Base-by-base conservation (phyloP, 1,140 invertebrate genomes). In the Megalopta genalis region DNA sequence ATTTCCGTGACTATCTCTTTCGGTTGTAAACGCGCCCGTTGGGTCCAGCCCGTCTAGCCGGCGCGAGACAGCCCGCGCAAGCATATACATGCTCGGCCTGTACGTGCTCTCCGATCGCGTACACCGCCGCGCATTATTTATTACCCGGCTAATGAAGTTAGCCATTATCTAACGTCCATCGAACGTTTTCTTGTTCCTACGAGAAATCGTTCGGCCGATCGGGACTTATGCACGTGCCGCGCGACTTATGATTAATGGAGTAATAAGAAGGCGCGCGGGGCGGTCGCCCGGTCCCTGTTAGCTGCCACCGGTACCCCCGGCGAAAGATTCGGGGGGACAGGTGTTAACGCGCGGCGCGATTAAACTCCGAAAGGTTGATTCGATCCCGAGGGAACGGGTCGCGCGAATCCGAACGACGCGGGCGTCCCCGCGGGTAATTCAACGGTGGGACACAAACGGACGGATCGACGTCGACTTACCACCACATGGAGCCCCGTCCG, bases 401-500 rank as follows among this genome's bases (percentile, higher is more conserved):
- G 14, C 32, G 42, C 0, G 42, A 14, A 12, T 46, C 42, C n/a
- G n/a, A n/a, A n/a, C n/a, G 10, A 46, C 42, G 42, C 12, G 59
- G 25, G 23, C 14, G 59, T 16, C 8, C 25, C 9, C n/a, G n/a
- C n/a, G 3, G 2, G 25, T 3, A 2, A 16, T 16, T 21, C 16
- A 21, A 16, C 60, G 39, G 18, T n/a, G 14, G 25, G 42, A 39
- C 37, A 16, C 42, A 57, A 76, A 12, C 25, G 60, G 16, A 65
- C 1, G 14, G 18, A 23, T 0, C n/a, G 37, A 14, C 2, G 32
- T 5, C 8, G 79, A 90, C 94, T 83, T 89, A 94, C 94, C 94
- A 94, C 94, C 94, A 94, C 94, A 94, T 94, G 65, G 94, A 94
- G 86, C 94, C 94, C 78, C 93, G 90, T 64, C 94, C 93, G 18